These are phyloP conservation scores for Tribolium castaneum DNA, from an alignment of 1,140 invertebrate genomes.

Conservation along the genomic window DNA sequence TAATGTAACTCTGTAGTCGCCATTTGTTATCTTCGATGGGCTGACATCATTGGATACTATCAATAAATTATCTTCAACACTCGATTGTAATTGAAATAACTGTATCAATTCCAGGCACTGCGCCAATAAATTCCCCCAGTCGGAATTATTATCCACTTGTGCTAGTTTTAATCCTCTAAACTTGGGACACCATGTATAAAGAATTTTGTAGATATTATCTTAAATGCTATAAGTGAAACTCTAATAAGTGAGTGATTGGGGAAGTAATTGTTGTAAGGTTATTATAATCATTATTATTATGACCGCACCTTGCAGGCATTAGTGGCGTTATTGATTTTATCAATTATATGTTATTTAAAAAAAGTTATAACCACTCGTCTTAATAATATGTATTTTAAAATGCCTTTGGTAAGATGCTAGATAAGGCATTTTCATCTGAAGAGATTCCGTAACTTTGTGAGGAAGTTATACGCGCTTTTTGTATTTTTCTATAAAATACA, in stretches of 20 bases:
- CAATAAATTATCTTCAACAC: not conserved
- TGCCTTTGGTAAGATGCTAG: not conserved
- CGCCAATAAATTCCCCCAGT: no score
- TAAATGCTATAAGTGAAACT: not conserved
- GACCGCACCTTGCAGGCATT: not conserved
- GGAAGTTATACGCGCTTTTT: not conserved
- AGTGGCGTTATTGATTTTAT: slow-evolving; percentile 6
- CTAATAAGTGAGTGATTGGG: not conserved
- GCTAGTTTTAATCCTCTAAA: no score
- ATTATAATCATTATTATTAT: not conserved
- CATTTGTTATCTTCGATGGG: slow-evolving; percentile 5
- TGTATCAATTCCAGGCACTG: not conserved
- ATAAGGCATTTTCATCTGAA: not conserved
- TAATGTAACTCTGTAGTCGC: slow-evolving; percentile 3
- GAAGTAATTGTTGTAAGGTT: not conserved
- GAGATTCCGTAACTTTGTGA: not conserved
- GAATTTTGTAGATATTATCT: not conserved
- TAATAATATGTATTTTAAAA: not conserved
- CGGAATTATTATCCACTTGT: no score
- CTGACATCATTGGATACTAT: not conserved
- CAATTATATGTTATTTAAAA: slow-evolving; percentile 19
- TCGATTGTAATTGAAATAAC: not conserved
- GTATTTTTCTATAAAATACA: not conserved
- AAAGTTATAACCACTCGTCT: not conserved
- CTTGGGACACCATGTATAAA: no score